A percentile compares a stretch with the other conserved stretches of the same genome.
These are phyloP conservation scores for Leistus spinibarbis DNA, from an alignment of 2,888 invertebrate species.

Conservation along the genomic window DNA sequence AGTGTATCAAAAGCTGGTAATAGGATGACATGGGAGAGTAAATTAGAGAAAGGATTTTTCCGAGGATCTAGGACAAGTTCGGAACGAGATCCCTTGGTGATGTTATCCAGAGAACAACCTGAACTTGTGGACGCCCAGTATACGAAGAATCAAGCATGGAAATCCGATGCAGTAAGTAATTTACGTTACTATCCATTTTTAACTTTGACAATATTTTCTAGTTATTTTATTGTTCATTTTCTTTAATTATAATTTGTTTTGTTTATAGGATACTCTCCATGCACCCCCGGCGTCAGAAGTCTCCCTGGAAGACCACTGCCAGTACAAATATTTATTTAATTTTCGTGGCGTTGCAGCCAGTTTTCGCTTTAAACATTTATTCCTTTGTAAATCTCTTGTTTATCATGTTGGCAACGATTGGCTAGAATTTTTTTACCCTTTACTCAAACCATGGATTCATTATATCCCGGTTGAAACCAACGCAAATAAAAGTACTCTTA, in stretches of 20 bases:
- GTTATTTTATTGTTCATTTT: neutral
- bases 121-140: conserved; percentile 89
- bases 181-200: neutral
- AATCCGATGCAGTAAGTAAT: conserved; percentile 75
- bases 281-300: conserved; percentile 85
- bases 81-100: conserved; percentile 86
- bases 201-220: conserved; percentile 20
- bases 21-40: conserved; percentile 77
- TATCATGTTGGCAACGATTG: conserved; percentile 95
- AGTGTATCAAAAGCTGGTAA: conserved; percentile 64
- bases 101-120: conserved; percentile 77
- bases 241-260: neutral
- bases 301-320: conserved; percentile 89
- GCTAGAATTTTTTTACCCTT: conserved; percentile 93
- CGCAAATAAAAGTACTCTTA: conserved; percentile 71
- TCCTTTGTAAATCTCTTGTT: conserved; percentile 89
- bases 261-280: conserved; percentile 80
- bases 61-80: conserved; percentile 92
- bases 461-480: conserved; percentile 81
- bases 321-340: conserved; percentile 93
- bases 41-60: conserved; percentile 79
- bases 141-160: conserved; percentile 99
- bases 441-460: conserved; percentile 93
- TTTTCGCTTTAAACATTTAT: conserved; percentile 94
- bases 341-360: conserved; percentile 97